Percentiles rank a stretch among this genome's conserved stretches.
Conservation (phyloP, 1,140 invertebrate genomes). For the Orchesella cincta region DNA sequence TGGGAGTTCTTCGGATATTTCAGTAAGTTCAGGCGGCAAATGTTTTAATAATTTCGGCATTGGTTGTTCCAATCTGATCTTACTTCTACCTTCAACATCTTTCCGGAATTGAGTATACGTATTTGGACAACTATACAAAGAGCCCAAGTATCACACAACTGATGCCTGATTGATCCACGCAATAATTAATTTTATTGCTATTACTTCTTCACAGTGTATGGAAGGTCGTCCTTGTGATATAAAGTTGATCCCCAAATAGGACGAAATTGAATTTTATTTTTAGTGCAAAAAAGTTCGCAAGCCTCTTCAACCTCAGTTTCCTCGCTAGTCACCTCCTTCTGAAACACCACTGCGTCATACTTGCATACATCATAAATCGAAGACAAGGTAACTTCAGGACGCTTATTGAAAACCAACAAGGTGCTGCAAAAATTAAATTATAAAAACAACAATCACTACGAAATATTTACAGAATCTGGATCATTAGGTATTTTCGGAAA, state of each 20-base stretch:
- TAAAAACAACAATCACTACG: not conserved
- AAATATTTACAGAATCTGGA: too few species aligned
- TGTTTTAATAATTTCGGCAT: not conserved
- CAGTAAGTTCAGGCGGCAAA: not conserved
- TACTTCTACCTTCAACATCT: slow-evolving; percentile 52
- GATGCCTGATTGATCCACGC: too few species aligned
- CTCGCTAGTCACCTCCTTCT: slow-evolving; percentile 56
- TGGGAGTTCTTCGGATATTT: not conserved
- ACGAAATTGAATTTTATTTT: slow-evolving; percentile 52
- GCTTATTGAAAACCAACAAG: slow-evolving; percentile 51
- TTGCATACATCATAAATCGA: slow-evolving; percentile 48
- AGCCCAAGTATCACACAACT: too few species aligned
- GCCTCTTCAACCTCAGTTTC: slow-evolving; percentile 55
- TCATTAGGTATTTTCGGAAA: too few species aligned
- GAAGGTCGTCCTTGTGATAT: slow-evolving; percentile 56
- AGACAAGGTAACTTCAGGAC: slow-evolving; percentile 23
- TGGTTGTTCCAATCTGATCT: not conserved
- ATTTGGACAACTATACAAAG: slow-evolving; percentile 52
- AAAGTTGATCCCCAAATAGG: slow-evolving; percentile 56
- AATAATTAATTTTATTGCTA: too few species aligned
- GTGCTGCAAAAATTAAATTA: too few species aligned
- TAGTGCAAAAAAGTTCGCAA: slow-evolving; percentile 47
- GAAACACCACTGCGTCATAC: slow-evolving; percentile 50
- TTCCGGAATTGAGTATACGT: slow-evolving; percentile 58
- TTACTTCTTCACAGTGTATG: slow-evolving; percentile 53